phyloP scores from a whole-genome alignment of 2,113 vertebrate genomes.

The Bagarius yarrelli region DNA sequence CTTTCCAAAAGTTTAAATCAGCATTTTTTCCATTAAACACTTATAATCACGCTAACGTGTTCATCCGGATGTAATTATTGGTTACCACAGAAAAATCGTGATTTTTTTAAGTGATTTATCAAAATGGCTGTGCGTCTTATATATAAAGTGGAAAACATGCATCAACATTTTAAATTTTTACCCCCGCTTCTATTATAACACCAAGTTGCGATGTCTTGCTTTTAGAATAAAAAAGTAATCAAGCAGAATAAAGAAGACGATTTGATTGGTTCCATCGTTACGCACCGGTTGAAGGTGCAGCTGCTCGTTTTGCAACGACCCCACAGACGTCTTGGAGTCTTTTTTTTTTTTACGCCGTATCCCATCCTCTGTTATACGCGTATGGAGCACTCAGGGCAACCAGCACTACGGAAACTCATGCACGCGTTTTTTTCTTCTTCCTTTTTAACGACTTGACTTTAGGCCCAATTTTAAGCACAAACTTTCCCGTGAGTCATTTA shows the following conservation, averaged over 20 bases:
- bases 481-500: not conserved
- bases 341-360: not conserved
- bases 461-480: conserved; percentile 13
- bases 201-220: not conserved
- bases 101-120: not conserved
- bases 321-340: conserved; percentile 26
- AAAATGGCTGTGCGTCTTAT: not conserved
- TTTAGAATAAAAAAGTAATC: not conserved
- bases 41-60: not conserved
- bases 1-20: not conserved
- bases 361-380: not conserved
- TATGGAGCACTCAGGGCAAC: no score
- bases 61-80: not conserved
- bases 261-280: not conserved
- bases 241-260: not conserved
- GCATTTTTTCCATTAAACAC: not conserved
- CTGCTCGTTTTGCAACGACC: not conserved
- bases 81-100: not conserved
- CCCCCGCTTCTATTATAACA: not conserved
- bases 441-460: conserved; percentile 10
- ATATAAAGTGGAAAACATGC: not conserved
- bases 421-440: not conserved
- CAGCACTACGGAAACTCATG: not conserved
- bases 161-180: not conserved
- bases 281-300: not conserved